Conservation (phyloP, 1,140 invertebrate genomes). For the Drosophila pectinifera region DNA sequence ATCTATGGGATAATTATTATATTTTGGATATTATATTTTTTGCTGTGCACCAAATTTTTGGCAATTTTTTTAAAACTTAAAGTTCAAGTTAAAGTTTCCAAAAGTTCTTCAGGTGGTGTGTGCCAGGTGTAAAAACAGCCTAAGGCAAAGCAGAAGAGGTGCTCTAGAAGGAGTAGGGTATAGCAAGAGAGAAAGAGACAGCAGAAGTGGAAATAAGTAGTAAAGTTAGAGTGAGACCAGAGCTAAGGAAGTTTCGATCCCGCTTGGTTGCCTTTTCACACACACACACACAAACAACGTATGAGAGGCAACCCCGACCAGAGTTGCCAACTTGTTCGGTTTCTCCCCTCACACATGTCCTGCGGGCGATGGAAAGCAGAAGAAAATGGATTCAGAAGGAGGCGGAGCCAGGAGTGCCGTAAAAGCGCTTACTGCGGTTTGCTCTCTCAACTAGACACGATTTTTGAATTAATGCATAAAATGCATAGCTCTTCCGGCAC, state of each 20-base stretch:
- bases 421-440: conserved; percentile 52
- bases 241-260: conserved; percentile 26
- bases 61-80: conserved; percentile 5
- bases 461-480: conserved; percentile 77
- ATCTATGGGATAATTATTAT: background rate
- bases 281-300: conserved; percentile 12
- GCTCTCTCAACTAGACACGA: conserved; percentile 58
- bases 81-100: conserved; percentile 43
- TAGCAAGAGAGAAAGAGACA: background rate
- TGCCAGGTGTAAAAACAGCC: conserved; percentile 62
- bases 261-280: conserved; percentile 27
- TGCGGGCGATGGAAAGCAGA: background rate
- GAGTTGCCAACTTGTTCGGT: conserved; percentile 38
- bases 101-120: conserved; percentile 30
- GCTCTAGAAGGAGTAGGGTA: too few relatives aligned
- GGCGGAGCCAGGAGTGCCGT: conserved; percentile 2
- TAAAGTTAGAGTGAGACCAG: background rate
- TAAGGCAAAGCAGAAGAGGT: background rate
- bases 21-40: too few relatives aligned
- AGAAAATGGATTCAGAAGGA: background rate
- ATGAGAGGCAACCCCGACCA: conserved; percentile 15
- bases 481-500: conserved; percentile 48
- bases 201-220: background rate
- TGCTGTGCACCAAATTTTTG: conserved; percentile 9
- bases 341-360: background rate